Evolutionary conservation across 2,888 invertebrate species (phyloP), one percentile per base, ranked within the genome.

Genomic region (Drosophila anomelani): DNA sequence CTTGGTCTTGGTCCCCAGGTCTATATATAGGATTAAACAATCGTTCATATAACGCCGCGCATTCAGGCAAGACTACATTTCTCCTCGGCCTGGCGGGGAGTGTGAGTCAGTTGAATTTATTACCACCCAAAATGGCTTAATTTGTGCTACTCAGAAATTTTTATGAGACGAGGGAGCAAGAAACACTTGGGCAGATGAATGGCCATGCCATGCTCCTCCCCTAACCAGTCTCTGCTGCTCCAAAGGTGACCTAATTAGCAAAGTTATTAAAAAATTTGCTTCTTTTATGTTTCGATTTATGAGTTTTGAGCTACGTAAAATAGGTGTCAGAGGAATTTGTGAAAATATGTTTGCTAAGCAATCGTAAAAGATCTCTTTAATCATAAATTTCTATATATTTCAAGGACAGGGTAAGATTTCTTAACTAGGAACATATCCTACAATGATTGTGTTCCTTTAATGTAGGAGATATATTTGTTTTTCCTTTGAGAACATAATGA

Each of bases 21-120:
- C 49, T 49, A 69, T 70, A 70, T 55, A 70, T 70, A 68, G 70
- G 70, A 69, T 68, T 68, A 29, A 56, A 70, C 56, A 56, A 56
- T 70, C 68, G 70, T 55, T 56, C 71, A 70, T 56, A 70, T 49
- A 70, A 70, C 54, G 69, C 54, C 69, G 36, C 23, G 47, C 38
- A 29, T 41, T 47, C 46, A 55, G 66, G 64, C 64, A 64, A 64
- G 66, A 66, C 64, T 13, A 51, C 64, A 64, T 64, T 64, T 64
- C 64, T 64, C 36, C 4, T 26, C 49, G 7, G 49, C 47, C 10
- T 17, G 47, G 29, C 15, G 13, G 51, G 62, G 62, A 64, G 63
- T 69, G 39, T 47, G 70, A 55, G 54, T 55, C 56, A 47, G 47
- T 69, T 68, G 47, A 47, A 67, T 69, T 69, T 67, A 67, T 69